Evolutionary conservation across 2,113 vertebrate genomes (phyloP).

Genomic region (Podarcis raffonei): DNA sequence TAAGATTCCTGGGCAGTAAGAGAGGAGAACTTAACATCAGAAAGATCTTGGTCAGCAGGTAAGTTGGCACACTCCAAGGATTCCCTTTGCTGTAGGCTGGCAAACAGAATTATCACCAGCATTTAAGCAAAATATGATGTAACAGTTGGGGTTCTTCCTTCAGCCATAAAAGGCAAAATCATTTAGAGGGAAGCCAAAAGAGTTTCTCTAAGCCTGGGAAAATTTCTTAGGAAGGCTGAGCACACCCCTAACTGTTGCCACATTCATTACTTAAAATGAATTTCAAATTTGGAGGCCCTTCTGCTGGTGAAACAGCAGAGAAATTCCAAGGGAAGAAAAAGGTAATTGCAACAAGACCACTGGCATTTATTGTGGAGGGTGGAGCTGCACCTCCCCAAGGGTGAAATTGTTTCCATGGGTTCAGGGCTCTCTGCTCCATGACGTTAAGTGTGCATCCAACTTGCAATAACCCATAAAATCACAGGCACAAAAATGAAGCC

Average conservation of each 20-base stretch:
- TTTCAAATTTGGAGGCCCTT: background rate
- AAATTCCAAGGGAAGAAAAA: background rate
- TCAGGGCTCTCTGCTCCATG: background rate
- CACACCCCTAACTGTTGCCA: background rate
- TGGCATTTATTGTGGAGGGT: too few species aligned
- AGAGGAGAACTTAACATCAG: background rate
- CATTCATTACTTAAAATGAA: background rate
- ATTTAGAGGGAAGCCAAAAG: background rate
- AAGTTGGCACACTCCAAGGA: background rate
- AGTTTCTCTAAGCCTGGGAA: background rate
- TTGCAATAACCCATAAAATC: background rate
- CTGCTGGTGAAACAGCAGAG: background rate
- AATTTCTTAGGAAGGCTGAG: background rate
- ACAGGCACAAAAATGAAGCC: background rate
- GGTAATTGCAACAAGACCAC: background rate
- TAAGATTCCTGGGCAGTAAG: background rate
- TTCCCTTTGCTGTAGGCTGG: background rate
- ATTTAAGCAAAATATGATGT: background rate
- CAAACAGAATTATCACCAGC: background rate
- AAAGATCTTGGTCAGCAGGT: background rate
- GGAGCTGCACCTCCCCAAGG: background rate
- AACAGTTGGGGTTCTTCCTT: background rate
- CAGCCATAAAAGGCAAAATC: background rate
- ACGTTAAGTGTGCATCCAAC: background rate
- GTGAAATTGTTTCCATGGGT: background rate